A percentile compares a stretch with the other conserved stretches of the same genome.
Conservation (phyloP, 1,140 invertebrate species). For the Aphidius ervi region DNA sequence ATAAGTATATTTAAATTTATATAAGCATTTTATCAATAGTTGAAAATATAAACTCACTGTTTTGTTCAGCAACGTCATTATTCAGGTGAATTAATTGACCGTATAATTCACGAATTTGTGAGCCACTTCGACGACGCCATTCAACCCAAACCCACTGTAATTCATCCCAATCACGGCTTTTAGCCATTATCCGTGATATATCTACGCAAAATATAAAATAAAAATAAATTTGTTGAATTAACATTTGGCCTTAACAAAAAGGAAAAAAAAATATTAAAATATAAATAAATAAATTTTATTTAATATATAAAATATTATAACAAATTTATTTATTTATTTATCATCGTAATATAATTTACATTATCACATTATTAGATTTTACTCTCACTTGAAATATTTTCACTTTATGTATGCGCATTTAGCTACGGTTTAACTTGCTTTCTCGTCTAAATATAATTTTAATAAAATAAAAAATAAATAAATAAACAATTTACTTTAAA, state of each 20-base stretch:
- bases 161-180: constrained; percentile 79
- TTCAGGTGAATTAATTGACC: constrained; percentile 77
- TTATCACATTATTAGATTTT: too few relatives aligned
- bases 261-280: too few relatives aligned
- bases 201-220: constrained; percentile 36
- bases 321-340: too few relatives aligned
- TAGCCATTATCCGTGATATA: constrained; percentile 58
- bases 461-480: not conserved
- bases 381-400: too few relatives aligned
- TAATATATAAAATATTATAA: too few relatives aligned
- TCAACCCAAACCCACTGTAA: constrained; percentile 81
- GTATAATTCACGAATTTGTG: constrained; percentile 75
- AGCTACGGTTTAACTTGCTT: too few relatives aligned
- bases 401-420: too few relatives aligned
- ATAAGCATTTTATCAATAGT: constrained; percentile 1
- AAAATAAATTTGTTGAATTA: constrained; percentile 65
- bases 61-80: constrained; percentile 80
- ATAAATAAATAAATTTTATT: too few relatives aligned
- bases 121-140: constrained; percentile 77
- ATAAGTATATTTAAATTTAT: not conserved
- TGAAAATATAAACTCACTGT: constrained; percentile 63
- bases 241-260: constrained; percentile 49
- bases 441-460: not conserved
- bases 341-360: too few relatives aligned
- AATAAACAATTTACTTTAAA: not conserved